phyloP scores from a whole-genome alignment of 2,113 vertebrate species.

The Mionectes macconnelli region DNA sequence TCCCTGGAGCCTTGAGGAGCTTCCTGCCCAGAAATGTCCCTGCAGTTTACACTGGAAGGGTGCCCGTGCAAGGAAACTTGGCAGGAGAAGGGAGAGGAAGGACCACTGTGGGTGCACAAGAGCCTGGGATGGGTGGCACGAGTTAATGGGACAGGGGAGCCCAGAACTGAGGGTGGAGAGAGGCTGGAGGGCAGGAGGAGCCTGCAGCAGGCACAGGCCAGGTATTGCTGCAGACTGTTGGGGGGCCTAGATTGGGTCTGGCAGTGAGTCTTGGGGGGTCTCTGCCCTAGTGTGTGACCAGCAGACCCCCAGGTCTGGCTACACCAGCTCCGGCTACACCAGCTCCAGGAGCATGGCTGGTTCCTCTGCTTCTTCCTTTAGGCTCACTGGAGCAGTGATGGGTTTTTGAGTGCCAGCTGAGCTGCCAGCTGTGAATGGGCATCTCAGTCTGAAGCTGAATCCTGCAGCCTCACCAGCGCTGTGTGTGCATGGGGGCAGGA shows the following conservation, averaged over 20 bases:
- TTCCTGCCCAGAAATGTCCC: neutral
- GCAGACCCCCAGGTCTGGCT: neutral
- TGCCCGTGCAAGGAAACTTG: neutral
- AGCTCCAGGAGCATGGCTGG: neutral
- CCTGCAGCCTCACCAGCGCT: neutral
- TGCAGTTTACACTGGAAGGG: accelerated
- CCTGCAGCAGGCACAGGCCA: neutral
- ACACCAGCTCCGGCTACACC: neutral
- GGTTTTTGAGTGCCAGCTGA: neutral
- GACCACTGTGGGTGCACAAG: neutral
- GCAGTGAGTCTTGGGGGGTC: accelerated
- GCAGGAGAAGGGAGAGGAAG: neutral
- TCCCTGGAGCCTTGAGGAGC: neutral
- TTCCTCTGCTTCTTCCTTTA: neutral
- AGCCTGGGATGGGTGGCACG: accelerated
- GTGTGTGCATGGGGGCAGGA: neutral
- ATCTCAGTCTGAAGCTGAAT: neutral
- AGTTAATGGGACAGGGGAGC: accelerated
- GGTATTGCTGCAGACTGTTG: neutral
- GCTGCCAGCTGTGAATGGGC: neutral
- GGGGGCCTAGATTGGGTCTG: too few relatives aligned
- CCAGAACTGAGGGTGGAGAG: neutral
- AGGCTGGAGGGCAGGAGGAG: neutral
- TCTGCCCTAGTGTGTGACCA: neutral
- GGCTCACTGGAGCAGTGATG: neutral